Conservation (phyloP, 2,888 invertebrate genomes). For the Chymomyza fuscimana region DNA sequence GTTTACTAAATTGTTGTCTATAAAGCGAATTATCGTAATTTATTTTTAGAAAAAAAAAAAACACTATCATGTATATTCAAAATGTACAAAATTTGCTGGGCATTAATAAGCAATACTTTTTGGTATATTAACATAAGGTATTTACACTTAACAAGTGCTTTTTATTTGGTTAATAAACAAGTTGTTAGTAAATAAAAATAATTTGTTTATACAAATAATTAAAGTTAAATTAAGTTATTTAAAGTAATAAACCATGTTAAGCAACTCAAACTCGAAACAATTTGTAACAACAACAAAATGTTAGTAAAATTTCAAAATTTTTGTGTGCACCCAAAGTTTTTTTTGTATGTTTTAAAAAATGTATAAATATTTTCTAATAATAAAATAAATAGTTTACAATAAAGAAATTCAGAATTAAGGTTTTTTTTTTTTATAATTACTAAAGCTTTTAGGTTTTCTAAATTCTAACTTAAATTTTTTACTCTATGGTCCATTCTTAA, state of each 20-base stretch:
- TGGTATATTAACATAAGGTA: slow-evolving; percentile 30
- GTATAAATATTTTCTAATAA: not conserved
- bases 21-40: slow-evolving; percentile 11
- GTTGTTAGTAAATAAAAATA: slow-evolving; percentile 23
- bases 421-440: no score
- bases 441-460: no score
- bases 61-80: not conserved
- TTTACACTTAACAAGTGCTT: slow-evolving; percentile 43
- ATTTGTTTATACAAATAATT: slow-evolving; percentile 14
- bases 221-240: not conserved
- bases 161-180: slow-evolving; percentile 9
- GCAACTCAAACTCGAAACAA: slow-evolving; percentile 44
- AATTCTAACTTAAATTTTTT: no score
- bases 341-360: not conserved
- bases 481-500: no score
- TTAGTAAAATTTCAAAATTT: slow-evolving; percentile 32
- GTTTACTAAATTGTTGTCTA: slow-evolving; percentile 5
- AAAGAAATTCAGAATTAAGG: no score
- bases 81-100: slow-evolving; percentile 35
- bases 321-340: slow-evolving; percentile 7
- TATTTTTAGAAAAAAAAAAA: not conserved
- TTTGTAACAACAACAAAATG: slow-evolving; percentile 46
- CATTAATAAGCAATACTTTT: slow-evolving; percentile 63
- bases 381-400: no score
- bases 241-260: slow-evolving; percentile 1